phyloP scores from a whole-genome alignment of 2,888 invertebrate species.

The Drosophila sordidula region DNA sequence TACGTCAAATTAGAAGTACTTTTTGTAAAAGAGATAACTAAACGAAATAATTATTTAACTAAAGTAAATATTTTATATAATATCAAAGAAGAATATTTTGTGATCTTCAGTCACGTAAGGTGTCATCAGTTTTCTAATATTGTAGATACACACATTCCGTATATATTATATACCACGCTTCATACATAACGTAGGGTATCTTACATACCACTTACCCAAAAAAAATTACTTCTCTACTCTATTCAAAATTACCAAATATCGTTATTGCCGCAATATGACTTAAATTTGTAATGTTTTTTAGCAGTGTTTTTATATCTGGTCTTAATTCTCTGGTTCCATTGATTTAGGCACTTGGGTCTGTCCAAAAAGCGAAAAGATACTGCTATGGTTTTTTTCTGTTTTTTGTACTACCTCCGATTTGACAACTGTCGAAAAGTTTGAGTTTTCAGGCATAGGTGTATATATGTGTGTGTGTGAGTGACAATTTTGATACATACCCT shows the following conservation, averaged over 20 bases:
- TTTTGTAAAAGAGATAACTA: no score
- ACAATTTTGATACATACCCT: not conserved
- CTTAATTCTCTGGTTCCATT: slow-evolving; percentile 22
- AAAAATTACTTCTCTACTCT: not conserved
- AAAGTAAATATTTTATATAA: no score
- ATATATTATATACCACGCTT: no score
- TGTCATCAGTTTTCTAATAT: no score
- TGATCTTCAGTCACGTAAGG: no score
- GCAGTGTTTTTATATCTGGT: not conserved
- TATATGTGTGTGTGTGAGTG: no score
- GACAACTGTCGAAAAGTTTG: slow-evolving; percentile 10
- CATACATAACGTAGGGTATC: not conserved
- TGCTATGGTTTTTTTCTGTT: not conserved
- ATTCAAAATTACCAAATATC: slow-evolving; percentile 6
- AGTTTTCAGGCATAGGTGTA: not conserved
- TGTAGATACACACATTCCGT: no score
- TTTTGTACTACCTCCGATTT: slow-evolving; percentile 9
- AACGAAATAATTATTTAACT: no score
- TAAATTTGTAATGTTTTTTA: slow-evolving; percentile 5
- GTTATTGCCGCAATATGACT: slow-evolving; percentile 15
- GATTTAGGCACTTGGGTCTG: slow-evolving; percentile 11
- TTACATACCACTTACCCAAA: slow-evolving; percentile 27
- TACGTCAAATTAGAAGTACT: no score
- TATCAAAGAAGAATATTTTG: no score
- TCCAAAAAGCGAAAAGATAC: slow-evolving; percentile 20